Evolutionary conservation across 2,797 vertebrate genomes (phyloP), one percentile per base, ranked within the genome.

Genomic region (Tauraco hartlaubi): DNA sequence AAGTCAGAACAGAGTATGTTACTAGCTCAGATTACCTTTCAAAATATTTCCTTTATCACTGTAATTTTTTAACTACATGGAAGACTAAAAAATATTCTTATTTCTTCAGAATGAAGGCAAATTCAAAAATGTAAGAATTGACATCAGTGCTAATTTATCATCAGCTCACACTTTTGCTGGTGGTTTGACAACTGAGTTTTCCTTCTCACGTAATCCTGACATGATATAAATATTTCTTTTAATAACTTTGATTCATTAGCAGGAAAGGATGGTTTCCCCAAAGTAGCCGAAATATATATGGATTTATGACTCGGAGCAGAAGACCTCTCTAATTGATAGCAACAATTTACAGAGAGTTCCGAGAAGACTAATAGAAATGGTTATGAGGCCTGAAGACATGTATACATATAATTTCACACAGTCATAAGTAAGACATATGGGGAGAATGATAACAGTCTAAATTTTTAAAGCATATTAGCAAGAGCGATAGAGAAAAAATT

Each of bases 321-420:
- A 94, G 95, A 95, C 89, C 96, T 90, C 87, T 94, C 58, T 94
- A 94, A 95, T 91, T 90, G 94, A 94, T 94, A 95, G 94, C 91
- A 93, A 96, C 94, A 96, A 96, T 94, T 96, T 97, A 96, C 95
- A 91, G 82, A 69, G 82, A 88, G 69, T 96, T 96, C 95, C 96
- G 96, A 96, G 96, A 96, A 96, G 94, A 95, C 95, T 94, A 95
- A 95, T 96, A 97, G 92, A 95, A 96, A 95, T 61, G 90, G 82
- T 97, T 97, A 96, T 90, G 89, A 94, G 92, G 85, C 76, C 95
- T 88, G 91, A 94, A 95, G 96, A 94, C 82, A 72, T 94, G 91
- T 96, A 94, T 94, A 96, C 94, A 94, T 96, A 94, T 96, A 96
- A 96, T 96, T 95, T 95, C 95, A 90, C 66, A 80, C 49, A 91